phyloP scores from a whole-genome alignment of 2,113 vertebrate species.

The Calcarius ornatus region DNA sequence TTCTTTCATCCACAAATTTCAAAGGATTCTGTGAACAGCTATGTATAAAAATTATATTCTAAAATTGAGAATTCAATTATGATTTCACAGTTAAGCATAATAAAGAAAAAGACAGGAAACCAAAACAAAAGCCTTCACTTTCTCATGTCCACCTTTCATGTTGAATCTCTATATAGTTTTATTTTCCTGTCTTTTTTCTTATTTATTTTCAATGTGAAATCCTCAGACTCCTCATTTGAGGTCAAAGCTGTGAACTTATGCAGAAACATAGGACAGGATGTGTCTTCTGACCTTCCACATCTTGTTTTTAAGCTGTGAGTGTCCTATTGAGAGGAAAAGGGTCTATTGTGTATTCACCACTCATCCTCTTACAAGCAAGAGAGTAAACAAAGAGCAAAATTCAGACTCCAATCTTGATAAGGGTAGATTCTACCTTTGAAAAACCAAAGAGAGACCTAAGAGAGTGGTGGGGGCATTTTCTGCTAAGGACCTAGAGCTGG shows the following conservation, averaged over 20 bases:
- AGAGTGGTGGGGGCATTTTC: neutral
- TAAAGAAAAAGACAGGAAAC: neutral
- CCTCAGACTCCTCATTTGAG: neutral
- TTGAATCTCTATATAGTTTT: neutral
- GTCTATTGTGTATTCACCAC: neutral
- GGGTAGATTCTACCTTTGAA: neutral
- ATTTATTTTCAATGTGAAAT: neutral
- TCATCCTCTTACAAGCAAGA: neutral
- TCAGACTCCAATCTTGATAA: neutral
- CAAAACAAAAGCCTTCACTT: neutral
- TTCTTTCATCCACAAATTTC: conserved; percentile 22
- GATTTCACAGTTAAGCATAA: neutral
- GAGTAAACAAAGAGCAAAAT: neutral
- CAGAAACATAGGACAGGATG: neutral
- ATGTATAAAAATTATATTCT: neutral
- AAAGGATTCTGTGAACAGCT: neutral
- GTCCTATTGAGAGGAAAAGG: neutral
- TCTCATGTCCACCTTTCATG: neutral
- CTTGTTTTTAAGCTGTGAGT: neutral
- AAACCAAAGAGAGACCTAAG: neutral
- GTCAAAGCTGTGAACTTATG: neutral
- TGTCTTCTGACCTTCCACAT: neutral
- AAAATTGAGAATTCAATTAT: neutral
- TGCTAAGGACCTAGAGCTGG: neutral
- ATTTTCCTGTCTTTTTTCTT: neutral